phyloP scores from a whole-genome alignment of 1,140 invertebrate species.

The Chironomus tepperi region DNA sequence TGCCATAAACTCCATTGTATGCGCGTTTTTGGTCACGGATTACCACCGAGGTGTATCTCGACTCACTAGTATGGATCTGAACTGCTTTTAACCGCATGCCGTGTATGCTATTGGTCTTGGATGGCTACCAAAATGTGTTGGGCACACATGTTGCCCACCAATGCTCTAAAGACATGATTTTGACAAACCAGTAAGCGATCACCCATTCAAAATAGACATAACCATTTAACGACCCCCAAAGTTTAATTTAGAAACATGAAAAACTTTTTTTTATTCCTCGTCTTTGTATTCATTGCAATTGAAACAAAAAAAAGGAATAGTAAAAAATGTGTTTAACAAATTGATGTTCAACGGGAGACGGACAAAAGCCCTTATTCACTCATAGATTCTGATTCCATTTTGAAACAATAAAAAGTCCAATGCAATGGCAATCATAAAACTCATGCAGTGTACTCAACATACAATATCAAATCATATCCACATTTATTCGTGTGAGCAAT shows the following conservation, averaged over 20 bases:
- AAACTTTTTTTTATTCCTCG: background rate
- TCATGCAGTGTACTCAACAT: constrained; percentile 11
- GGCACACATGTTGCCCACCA: too few relatives aligned
- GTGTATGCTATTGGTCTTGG: too few relatives aligned
- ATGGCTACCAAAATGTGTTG: too few relatives aligned
- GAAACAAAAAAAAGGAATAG: background rate
- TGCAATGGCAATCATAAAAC: constrained; percentile 7
- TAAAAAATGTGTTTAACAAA: background rate
- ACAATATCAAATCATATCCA: background rate
- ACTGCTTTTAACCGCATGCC: too few relatives aligned
- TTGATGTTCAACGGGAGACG: background rate
- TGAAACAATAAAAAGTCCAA: constrained; percentile 7
- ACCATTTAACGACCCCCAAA: too few relatives aligned
- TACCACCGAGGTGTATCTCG: too few relatives aligned
- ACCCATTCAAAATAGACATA: too few relatives aligned
- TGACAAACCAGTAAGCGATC: too few relatives aligned
- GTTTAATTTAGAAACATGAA: constrained; percentile 8
- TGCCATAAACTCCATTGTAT: too few relatives aligned
- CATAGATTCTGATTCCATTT: background rate
- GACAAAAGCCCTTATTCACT: background rate
- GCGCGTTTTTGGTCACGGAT: too few relatives aligned
- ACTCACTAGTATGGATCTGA: too few relatives aligned
- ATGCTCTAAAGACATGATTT: too few relatives aligned
- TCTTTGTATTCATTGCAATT: background rate
- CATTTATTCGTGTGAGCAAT: constrained; percentile 9